A percentile compares a stretch with the other conserved stretches of the same genome.
Conservation (phyloP, 2,888 invertebrate genomes). For the Netelia virgata region DNA sequence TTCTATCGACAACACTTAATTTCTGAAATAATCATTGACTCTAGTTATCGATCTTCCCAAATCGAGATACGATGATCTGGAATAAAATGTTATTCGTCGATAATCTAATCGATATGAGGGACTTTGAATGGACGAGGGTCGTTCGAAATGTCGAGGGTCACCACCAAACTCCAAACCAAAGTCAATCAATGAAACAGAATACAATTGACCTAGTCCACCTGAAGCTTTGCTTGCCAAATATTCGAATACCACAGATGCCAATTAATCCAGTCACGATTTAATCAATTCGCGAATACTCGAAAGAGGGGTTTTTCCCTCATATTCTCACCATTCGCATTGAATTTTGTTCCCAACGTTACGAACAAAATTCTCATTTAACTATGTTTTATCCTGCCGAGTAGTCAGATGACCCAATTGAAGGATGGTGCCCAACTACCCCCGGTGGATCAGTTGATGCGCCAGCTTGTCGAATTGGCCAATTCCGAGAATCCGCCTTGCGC, state of each 20-base stretch:
- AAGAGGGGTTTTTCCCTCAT: not conserved
- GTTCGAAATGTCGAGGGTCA: too few species aligned
- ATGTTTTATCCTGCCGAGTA: slow-evolving; percentile 73
- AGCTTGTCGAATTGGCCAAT: slow-evolving; percentile 90
- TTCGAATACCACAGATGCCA: not conserved
- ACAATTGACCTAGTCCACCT: slow-evolving; percentile 12
- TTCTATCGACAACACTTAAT: slow-evolving; percentile 23
- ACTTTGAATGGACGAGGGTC: too few species aligned
- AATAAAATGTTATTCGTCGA: too few species aligned
- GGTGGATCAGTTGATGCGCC: slow-evolving; percentile 89
- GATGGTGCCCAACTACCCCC: slow-evolving; percentile 88
- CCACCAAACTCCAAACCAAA: not conserved
- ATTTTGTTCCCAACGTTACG: too few species aligned
- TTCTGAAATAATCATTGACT: not conserved
- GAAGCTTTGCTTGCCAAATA: slow-evolving; percentile 3
- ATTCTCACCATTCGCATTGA: too few species aligned
- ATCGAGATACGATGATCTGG: not conserved
- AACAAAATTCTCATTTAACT: not conserved
- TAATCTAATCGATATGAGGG: too few species aligned
- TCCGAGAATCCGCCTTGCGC: slow-evolving; percentile 91
- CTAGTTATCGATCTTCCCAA: not conserved
- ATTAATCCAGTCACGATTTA: slow-evolving; percentile 10
- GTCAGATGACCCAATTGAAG: slow-evolving; percentile 88
- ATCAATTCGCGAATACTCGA: too few species aligned
- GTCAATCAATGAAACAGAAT: slow-evolving; percentile 6